Evolutionary conservation across 23 tunicate species (phyloP).

Genomic region (Corella eumyota): DNA sequence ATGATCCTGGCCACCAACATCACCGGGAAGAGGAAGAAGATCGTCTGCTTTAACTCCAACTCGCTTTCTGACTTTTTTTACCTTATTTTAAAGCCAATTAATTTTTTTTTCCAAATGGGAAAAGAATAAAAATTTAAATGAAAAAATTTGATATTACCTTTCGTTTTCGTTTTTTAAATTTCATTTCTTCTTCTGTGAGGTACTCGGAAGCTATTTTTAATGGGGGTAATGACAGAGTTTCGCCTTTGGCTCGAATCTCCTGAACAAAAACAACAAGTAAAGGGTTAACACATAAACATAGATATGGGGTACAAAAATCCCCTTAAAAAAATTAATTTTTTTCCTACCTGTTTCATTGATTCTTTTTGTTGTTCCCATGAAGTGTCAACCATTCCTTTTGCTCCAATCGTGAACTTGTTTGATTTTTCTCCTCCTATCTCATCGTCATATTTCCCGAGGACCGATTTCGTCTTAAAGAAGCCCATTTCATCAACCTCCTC

Average conservation of each 20-base stretch:
- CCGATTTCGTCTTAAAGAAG: conserved; percentile 61
- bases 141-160: too few relatives aligned
- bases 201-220: conserved; percentile 81
- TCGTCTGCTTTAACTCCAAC: conserved; percentile 63
- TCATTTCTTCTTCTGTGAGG: conserved; percentile 78
- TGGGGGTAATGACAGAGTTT: conserved; percentile 40
- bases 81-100: conserved; percentile 12
- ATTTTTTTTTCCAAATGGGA: too few relatives aligned
- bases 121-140: too few relatives aligned
- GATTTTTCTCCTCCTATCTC: conserved; percentile 78
- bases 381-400: conserved; percentile 51
- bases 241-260: conserved; percentile 91
- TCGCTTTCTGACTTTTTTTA: conserved; percentile 39
- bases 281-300: background rate
- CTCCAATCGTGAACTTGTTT: conserved; percentile 74
- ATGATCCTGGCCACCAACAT: conserved; percentile 28
- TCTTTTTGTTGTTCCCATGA: conserved; percentile 92
- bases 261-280: conserved; percentile 1
- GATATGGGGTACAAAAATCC: too few relatives aligned
- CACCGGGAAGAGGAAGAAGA: conserved; percentile 69
- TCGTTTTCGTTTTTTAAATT: conserved; percentile 49
- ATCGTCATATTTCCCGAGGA: conserved; percentile 93
- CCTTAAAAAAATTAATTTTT: background rate
- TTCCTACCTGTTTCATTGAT: conserved; percentile 55
- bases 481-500: conserved; percentile 86